Evolutionary conservation across 2,113 vertebrate species (phyloP).

Genomic region (Phocoena phocoena): DNA sequence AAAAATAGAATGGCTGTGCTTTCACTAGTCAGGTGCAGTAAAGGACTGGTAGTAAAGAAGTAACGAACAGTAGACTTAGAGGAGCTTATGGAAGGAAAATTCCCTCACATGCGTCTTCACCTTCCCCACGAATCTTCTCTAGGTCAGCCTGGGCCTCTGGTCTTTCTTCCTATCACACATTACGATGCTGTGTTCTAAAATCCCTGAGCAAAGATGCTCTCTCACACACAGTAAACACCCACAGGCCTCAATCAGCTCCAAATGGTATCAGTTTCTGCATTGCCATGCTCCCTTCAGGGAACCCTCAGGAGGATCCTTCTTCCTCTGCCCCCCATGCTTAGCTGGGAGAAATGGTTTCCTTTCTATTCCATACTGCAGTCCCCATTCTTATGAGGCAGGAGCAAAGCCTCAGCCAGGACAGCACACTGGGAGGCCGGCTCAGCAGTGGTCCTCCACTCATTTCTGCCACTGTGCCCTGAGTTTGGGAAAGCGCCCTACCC

Average conservation of each 20-base stretch:
- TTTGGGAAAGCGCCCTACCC: rapidly evolving
- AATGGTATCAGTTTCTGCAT: not conserved
- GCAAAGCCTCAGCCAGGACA: not conserved
- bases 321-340: not conserved
- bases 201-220: not conserved
- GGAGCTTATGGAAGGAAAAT: not conserved
- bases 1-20: not conserved
- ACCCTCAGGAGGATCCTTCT: not conserved
- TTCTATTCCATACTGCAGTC: not conserved
- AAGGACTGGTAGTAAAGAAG: not conserved
- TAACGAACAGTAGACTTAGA: not conserved
- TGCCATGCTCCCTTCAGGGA: not conserved
- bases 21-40: not conserved
- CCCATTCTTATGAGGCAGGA: not conserved
- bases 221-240: too few species aligned
- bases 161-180: not conserved
- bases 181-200: not conserved
- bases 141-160: not conserved
- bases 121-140: not conserved
- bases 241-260: too few species aligned
- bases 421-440: too few species aligned
- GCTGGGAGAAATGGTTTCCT: not conserved
- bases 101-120: too few species aligned
- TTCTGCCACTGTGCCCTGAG: not conserved
- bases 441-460: not conserved